A percentile compares a stretch with the other conserved stretches of the same genome.
Evolutionary conservation across 2,797 vertebrate species (phyloP).

Genomic region (Halcyon badia): DNA sequence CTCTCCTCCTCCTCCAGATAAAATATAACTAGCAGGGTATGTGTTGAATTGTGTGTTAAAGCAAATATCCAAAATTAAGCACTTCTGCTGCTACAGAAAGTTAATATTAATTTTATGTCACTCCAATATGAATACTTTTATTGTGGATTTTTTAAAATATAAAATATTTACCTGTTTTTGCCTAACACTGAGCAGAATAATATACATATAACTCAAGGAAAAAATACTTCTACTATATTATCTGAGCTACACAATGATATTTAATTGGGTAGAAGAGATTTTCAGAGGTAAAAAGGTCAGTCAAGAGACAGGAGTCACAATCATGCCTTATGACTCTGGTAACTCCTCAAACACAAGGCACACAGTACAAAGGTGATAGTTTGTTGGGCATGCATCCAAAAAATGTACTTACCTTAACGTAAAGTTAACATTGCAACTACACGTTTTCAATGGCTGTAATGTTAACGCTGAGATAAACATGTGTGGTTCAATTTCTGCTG

Average conservation of each 20-base stretch:
- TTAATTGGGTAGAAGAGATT: background rate
- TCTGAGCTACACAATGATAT: background rate
- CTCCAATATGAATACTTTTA: background rate
- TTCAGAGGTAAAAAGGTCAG: constrained; percentile 50
- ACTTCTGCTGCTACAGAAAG: background rate
- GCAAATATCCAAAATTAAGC: background rate
- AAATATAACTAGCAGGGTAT: background rate
- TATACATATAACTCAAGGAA: background rate
- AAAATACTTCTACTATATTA: background rate
- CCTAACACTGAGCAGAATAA: background rate
- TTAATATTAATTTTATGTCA: background rate
- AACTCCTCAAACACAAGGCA: background rate
- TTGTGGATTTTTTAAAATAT: background rate
- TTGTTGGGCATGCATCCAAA: background rate
- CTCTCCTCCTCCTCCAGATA: background rate
- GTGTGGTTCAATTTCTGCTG: background rate
- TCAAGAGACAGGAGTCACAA: background rate
- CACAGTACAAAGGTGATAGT: background rate
- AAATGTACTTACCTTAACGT: background rate
- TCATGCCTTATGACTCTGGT: background rate
- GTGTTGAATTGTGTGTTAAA: background rate
- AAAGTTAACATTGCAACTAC: background rate
- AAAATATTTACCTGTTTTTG: background rate
- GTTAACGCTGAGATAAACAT: background rate
- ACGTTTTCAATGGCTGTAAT: background rate